A percentile compares a stretch with the other conserved stretches of the same genome.
These are phyloP conservation scores for Folsomia candida DNA, from an alignment of 2,888 invertebrate species.

Conservation along the genomic window DNA sequence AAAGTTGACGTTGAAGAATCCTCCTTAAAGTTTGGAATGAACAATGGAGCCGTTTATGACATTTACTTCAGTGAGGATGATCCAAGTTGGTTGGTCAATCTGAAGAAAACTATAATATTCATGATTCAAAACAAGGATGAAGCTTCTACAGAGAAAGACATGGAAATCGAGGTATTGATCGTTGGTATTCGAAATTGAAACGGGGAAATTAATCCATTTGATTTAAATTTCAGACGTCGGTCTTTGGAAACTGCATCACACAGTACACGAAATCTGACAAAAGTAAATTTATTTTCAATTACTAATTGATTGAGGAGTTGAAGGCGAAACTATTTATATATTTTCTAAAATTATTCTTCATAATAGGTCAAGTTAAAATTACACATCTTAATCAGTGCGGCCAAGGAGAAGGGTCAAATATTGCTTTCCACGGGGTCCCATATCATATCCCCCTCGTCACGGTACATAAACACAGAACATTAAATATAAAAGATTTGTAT, in stretches of 20 bases:
- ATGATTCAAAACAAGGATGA: constrained; percentile 29
- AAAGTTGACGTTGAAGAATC: not conserved
- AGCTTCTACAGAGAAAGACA: constrained; percentile 8
- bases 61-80: constrained; percentile 5
- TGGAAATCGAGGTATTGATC: constrained; percentile 23
- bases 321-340: not conserved
- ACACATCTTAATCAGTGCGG: constrained; percentile 15
- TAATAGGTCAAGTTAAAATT: constrained; percentile 14
- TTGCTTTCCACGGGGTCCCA: constrained; percentile 11
- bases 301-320: too few species aligned
- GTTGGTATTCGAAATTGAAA: too few species aligned
- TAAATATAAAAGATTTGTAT: not conserved
- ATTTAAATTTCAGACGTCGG: not conserved
- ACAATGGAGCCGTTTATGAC: constrained; percentile 23
- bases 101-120: constrained; percentile 24
- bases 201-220: not conserved
- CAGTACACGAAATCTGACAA: not conserved
- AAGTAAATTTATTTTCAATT: constrained; percentile 1
- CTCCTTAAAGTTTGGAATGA: constrained; percentile 18
- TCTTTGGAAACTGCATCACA: constrained; percentile 16
- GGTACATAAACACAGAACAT: constrained; percentile 11
- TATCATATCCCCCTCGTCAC: constrained; percentile 14
- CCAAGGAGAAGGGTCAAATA: constrained; percentile 10
- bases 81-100: constrained; percentile 24
- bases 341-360: not conserved